Percentiles rank a stretch among this genome's conserved stretches.
Conservation (phyloP, 92 coral and sea anemone genomes). For the Palythoa caribaeorum region DNA sequence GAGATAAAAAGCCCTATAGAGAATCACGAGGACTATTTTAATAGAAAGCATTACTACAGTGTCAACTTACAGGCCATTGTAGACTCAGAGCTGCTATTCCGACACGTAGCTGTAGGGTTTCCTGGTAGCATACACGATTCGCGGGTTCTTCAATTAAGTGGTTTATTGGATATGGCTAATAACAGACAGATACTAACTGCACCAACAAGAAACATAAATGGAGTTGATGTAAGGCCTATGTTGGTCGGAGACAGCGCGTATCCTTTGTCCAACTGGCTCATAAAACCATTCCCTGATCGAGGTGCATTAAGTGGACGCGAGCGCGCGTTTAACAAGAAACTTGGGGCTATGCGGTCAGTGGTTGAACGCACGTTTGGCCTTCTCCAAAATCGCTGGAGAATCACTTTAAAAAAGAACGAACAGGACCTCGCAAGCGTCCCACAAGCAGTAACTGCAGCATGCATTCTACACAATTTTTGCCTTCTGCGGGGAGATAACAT, state of each 20-base stretch:
- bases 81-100: slow-evolving; percentile 32
- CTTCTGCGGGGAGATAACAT: slow-evolving; percentile 49
- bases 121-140: slow-evolving; percentile 65
- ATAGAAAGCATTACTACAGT: slow-evolving; percentile 57
- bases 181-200: slow-evolving; percentile 29
- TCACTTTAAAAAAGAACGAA: slow-evolving; percentile 52
- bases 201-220: slow-evolving; percentile 37
- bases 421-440: slow-evolving; percentile 43
- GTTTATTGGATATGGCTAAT: slow-evolving; percentile 34
- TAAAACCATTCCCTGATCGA: slow-evolving; percentile 52
- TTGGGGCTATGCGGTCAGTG: slow-evolving; percentile 41
- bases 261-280: slow-evolving; percentile 49
- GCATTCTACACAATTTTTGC: slow-evolving; percentile 66
- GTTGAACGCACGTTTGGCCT: slow-evolving; percentile 63
- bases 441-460: slow-evolving; percentile 56
- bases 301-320: slow-evolving; percentile 36
- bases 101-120: slow-evolving; percentile 42
- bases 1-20: slow-evolving; percentile 48
- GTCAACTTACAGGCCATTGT: slow-evolving; percentile 60
- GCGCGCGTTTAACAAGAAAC: slow-evolving; percentile 43
- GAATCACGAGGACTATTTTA: slow-evolving; percentile 59
- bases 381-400: slow-evolving; percentile 62
- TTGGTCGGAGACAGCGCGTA: slow-evolving; percentile 56
- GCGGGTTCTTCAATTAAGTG: slow-evolving; percentile 38
- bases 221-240: slow-evolving; percentile 40